Evolutionary conservation across 2,797 vertebrate genomes (phyloP), one percentile per base, ranked within the genome.

Genomic region (Nothura maculosa): DNA sequence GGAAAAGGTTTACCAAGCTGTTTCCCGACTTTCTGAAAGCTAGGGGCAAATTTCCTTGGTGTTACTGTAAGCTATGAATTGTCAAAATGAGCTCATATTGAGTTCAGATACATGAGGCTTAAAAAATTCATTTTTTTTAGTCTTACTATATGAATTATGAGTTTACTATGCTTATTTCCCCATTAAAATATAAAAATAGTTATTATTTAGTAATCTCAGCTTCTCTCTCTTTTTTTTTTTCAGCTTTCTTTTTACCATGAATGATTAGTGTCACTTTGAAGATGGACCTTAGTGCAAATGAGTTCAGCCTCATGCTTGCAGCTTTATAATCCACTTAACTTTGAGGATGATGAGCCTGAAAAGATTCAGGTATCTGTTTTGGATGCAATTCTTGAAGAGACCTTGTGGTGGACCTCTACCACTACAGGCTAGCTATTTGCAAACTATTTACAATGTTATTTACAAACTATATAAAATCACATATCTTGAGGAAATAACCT

Each of bases 251-350:
- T 92, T 87, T 54, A 81, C n/a, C 47, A 48, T 57, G 72, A 88
- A 70, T 81, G 76, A 48, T 43, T 90, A 94, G 73, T 73, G 52
- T 30, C 86, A 19, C 87, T 96, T 97, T 90, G 96, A 95, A 97
- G 84, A 81, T 90, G 48, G 43, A 88, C 68, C 45, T 87, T 42
- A 16, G 62, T 85, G 66, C 45, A 92, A 50, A 58, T 81, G 92
- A 94, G 77, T 62, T 79, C 61, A 61, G n/a, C 13, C 95, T 93
- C 36, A 12, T 96, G 87, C 48, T 30, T 67, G 52, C 6, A 55
- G 52, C 34, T 91, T 67, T 83, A 21, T 77, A 22, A 79, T 72
- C 78, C 85, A 86, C 89, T 94, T 96, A 92, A 30, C 50, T 52
- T 52, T 52, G 50, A 52, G 27, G 27, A 90, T 76, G 54, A 90